A percentile compares a stretch with the other conserved stretches of the same genome.
Conservation (phyloP, 1,140 invertebrate genomes). For the Bursaphelenchus mucronatus region DNA sequence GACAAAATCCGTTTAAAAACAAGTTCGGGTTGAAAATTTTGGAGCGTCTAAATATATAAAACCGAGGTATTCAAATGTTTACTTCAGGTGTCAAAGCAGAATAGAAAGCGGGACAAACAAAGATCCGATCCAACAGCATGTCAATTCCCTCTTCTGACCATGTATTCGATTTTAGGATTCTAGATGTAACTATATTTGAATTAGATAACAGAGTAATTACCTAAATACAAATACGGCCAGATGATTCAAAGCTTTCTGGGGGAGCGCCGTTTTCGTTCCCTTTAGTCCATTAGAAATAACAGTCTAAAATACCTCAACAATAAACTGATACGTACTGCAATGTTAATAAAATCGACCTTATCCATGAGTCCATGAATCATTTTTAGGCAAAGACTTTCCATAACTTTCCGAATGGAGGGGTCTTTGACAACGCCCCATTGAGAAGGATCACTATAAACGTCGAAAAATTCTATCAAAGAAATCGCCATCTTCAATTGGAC, state of each 20-base stretch:
- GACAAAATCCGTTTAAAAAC: neutral
- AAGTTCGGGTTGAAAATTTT: slow-evolving; percentile 11
- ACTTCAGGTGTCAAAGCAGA: neutral
- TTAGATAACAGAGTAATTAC: slow-evolving; percentile 7
- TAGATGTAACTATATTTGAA: neutral
- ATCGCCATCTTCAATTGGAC: slow-evolving; percentile 15
- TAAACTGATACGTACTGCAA: slow-evolving; percentile 23
- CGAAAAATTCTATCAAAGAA: slow-evolving; percentile 21
- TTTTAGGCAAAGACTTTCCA: slow-evolving; percentile 37
- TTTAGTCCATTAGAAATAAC: slow-evolving; percentile 22
- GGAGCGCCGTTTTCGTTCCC: slow-evolving; percentile 26
- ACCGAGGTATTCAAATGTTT: slow-evolving; percentile 39
- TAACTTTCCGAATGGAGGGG: slow-evolving; percentile 26
- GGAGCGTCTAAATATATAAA: slow-evolving; percentile 38
- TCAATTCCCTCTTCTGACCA: slow-evolving; percentile 13
- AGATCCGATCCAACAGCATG: slow-evolving; percentile 17
- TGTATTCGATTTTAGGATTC: neutral
- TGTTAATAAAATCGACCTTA: neutral
- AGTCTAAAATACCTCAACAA: slow-evolving; percentile 19
- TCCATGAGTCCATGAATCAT: slow-evolving; percentile 29
- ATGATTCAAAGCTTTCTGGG: slow-evolving; percentile 16
- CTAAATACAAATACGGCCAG: slow-evolving; percentile 27
- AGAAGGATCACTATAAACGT: slow-evolving; percentile 27
- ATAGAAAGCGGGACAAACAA: slow-evolving; percentile 12
- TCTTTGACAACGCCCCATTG: slow-evolving; percentile 36